Base-by-base conservation (phyloP, 2,113 vertebrate species). In the Dicrurus megarhynchus region DNA sequence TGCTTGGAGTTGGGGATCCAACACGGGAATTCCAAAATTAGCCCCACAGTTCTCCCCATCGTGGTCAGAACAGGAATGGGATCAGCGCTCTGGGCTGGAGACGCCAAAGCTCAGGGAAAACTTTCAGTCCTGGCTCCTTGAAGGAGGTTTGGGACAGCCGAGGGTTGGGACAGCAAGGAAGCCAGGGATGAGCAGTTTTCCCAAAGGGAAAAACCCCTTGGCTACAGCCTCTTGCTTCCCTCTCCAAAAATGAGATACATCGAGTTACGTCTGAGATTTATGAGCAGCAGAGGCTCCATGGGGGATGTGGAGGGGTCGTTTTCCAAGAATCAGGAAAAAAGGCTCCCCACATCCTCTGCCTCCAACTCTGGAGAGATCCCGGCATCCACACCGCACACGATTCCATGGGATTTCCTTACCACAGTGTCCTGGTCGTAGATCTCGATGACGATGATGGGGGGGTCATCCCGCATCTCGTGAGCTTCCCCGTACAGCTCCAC, bases 321-420 rank as follows among this genome's bases (percentile, higher is more conserved):
- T 27, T 9, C 33, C 64, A 47, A 13, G 17, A 4, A 15, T 9
- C 9, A 5, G 37, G n/a, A 15, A 6, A 16, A 56, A 55, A 63
- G 6, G 1, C 24, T 47, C n/a, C 41, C 41, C 30, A 55, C 12
- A n/a, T 16, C 64, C 56, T 47, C 24, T 11, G 16, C 28, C 55
- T 52, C 39, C 46, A 8, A 1, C 33, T 8, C 41, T 10, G 41
- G 41, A 9, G 41, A 14, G 56, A 63, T 47, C 35, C 65, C 3
- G 0, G 30, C 13, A 1, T 14, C 47, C 56, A 17, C n/a, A 21
- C 13, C 49, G 1, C 1, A 0, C 10, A 2, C 4, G 11, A 1
- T 30, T n/a, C 30, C 10, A 0, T 5, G 49, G 85, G 56, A 18
- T 71, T 56, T 18, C 1, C 65, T 28, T 4, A 89, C 86, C 86